These are phyloP conservation scores for Otocyon megalotis DNA, from an alignment of 2,113 vertebrate species.

Conservation along the genomic window DNA sequence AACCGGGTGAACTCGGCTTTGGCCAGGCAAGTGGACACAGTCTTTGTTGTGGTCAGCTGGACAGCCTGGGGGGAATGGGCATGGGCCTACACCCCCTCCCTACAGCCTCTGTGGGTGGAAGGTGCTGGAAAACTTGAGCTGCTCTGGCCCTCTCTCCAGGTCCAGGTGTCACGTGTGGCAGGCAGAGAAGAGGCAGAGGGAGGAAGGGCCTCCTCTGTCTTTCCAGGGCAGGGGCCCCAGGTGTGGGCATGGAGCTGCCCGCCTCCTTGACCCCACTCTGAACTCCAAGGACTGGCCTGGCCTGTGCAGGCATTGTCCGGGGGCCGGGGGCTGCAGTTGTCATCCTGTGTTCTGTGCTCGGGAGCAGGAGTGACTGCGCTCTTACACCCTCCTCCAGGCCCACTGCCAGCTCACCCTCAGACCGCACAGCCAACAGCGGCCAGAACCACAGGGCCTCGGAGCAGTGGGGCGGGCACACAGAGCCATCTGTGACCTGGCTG, in stretches of 20 bases:
- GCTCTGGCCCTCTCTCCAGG: background rate
- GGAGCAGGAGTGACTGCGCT: background rate
- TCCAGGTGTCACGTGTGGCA: background rate
- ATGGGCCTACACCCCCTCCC: background rate
- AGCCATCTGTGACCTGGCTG: background rate
- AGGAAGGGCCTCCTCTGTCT: background rate
- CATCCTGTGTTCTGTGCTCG: background rate
- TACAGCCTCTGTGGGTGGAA: background rate
- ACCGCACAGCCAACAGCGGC: background rate
- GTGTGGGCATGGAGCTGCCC: fast-evolving
- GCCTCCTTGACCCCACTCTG: background rate
- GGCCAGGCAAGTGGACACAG: fast-evolving
- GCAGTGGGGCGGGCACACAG: background rate
- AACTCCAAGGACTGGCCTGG: background rate
- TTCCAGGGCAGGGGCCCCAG: background rate
- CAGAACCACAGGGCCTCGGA: background rate
- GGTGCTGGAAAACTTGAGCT: background rate
- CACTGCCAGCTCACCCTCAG: background rate
- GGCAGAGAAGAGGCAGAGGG: background rate
- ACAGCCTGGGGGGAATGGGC: background rate
- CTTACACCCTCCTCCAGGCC: background rate
- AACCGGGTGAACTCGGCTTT: background rate
- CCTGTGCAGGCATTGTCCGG: fast-evolving
- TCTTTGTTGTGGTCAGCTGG: background rate
- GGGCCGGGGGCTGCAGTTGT: fast-evolving